Conservation (phyloP, 1,140 invertebrate species). For the Heliothis virescens region DNA sequence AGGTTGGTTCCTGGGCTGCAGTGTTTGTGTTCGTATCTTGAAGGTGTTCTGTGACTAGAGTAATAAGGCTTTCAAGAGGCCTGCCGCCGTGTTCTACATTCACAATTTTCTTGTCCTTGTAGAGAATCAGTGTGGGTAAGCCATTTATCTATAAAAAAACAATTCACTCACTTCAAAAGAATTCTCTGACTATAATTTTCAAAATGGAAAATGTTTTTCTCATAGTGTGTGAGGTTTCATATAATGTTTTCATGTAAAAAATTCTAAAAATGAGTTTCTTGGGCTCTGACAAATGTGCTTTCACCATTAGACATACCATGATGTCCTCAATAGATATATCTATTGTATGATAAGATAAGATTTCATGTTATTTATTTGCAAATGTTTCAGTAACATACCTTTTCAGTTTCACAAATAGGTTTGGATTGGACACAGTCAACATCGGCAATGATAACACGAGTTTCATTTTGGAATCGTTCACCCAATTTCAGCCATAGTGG, state of each 20-base stretch:
- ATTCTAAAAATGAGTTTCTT: too few species aligned
- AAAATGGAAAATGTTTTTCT: too few species aligned
- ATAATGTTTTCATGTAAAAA: too few species aligned
- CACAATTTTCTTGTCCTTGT: constrained; percentile 79
- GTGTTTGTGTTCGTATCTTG: constrained; percentile 48
- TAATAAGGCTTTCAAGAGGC: constrained; percentile 72
- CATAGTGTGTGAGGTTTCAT: too few species aligned
- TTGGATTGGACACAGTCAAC: constrained; percentile 79
- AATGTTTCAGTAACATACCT: constrained; percentile 57
- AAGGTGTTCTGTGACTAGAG: constrained; percentile 74
- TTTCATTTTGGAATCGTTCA: constrained; percentile 77
- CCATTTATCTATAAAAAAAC: constrained; percentile 71
- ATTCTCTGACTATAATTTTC: too few species aligned
- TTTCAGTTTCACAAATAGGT: constrained; percentile 75
- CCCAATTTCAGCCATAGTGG: constrained; percentile 79
- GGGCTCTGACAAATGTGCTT: too few species aligned
- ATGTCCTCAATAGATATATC: too few species aligned
- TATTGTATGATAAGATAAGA: background rate
- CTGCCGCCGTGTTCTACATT: constrained; percentile 72
- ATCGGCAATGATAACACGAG: constrained; percentile 76
- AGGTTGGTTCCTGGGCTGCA: constrained; percentile 29
- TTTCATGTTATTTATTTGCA: too few species aligned
- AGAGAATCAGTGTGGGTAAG: constrained; percentile 75
- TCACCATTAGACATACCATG: too few species aligned
- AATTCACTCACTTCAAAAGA: background rate